A percentile compares a stretch with the other conserved stretches of the same genome.
Conservation (phyloP, 2,888 invertebrate species). For the Bedellia somnulentella region DNA sequence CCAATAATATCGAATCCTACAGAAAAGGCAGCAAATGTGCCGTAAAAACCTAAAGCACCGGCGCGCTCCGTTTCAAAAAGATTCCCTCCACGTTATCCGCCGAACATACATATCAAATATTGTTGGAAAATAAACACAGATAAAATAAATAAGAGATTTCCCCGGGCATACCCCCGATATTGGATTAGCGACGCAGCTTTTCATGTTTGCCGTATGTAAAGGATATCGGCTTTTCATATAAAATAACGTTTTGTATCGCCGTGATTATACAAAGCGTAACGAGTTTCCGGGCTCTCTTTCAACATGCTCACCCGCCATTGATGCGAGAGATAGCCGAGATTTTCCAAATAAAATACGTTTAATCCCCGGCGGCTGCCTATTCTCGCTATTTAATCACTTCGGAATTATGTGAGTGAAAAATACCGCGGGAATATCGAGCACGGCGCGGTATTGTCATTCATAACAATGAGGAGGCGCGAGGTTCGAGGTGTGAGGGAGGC, state of each 20-base stretch:
- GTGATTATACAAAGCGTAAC: neutral
- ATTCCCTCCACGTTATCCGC: too few species aligned
- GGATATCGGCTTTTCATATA: too few species aligned
- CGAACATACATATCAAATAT: too few species aligned
- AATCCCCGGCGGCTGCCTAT: slow-evolving; percentile 30
- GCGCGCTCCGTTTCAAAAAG: slow-evolving; percentile 39
- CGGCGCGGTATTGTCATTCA: slow-evolving; percentile 56
- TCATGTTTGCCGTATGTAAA: too few species aligned
- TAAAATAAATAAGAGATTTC: neutral
- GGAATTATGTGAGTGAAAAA: slow-evolving; percentile 45
- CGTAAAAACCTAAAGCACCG: slow-evolving; percentile 38
- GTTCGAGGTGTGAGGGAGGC: slow-evolving; percentile 13
- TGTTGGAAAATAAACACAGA: neutral
- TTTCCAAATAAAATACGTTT: too few species aligned
- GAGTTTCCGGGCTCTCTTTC: too few species aligned
- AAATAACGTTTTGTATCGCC: too few species aligned
- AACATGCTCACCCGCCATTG: too few species aligned
- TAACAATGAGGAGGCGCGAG: slow-evolving; percentile 30
- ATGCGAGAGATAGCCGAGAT: slow-evolving; percentile 33
- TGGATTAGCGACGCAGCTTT: too few species aligned
- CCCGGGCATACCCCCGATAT: neutral
- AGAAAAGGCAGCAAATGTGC: slow-evolving; percentile 37
- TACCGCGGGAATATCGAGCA: slow-evolving; percentile 36
- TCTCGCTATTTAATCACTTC: slow-evolving; percentile 52
- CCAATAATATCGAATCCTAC: too few species aligned